Evolutionary conservation across 2,888 invertebrate genomes (phyloP), one percentile per base, ranked within the genome.

Genomic region (Oscheius sp.): DNA sequence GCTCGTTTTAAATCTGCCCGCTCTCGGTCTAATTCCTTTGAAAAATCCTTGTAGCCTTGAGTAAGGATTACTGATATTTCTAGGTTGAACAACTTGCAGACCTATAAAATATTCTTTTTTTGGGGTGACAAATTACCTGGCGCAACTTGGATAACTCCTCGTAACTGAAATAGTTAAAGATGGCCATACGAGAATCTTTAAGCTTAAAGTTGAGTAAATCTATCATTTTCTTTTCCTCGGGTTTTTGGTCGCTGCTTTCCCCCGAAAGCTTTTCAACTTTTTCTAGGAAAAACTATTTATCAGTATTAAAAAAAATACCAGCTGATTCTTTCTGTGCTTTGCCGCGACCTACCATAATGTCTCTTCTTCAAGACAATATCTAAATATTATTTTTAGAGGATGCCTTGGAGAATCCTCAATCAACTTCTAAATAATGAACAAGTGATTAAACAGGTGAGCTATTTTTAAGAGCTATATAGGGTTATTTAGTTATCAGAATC

Each of bases 371-470:
- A 46, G 10, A 8, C 6, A 46, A 17, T 20, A 46, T 46, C 48
- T 31, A 5, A 55, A 37, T 37, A 31, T 37, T 39, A 39, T 1
- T 37, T 37, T 61, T 61, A 23, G 33, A 23, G 34, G 29, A 76
- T 76, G 76, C 64, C 65, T 1, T 76, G 68, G 37, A 69, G 76
- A 39, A 37, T 75, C 29, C 42, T 79, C 10, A 71, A 77, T 25
- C 52, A 61, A 15, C 46, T 79, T 46, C 63, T 79, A n/a, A 77
- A 79, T 63, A 70, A 79, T 33, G 75, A 75, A 45, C 74, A 69
- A 25, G 71, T 75, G 2, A 77, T 79, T 48, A 68, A 75, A 27
- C 63, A 75, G 71, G 78, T 76, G 52, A 39, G 8, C 17, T 37
- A 31, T 4, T 31, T 20, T 29, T 20, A 50, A 64, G 63, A 29